These are phyloP conservation scores for Gasterosteus aculeatus DNA, from an alignment of 2,113 vertebrate genomes.

Conservation along the genomic window DNA sequence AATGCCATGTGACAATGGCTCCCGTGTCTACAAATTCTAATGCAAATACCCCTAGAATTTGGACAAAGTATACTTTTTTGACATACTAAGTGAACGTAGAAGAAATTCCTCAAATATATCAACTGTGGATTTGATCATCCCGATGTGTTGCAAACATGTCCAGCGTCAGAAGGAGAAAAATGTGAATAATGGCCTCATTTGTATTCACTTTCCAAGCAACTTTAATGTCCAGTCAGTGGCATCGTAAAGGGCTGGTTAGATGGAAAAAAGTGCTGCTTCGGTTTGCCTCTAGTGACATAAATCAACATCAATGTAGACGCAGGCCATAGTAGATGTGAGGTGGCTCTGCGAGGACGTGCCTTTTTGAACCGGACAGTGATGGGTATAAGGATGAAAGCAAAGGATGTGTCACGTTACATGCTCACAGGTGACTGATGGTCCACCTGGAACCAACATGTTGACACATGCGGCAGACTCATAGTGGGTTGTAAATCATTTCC, in stretches of 20 bases:
- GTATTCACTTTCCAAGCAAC: constrained; percentile 46
- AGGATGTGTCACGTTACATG: not conserved
- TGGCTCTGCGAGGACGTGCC: constrained; percentile 13
- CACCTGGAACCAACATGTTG: constrained; percentile 27
- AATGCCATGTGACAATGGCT: constrained; percentile 10
- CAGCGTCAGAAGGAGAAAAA: not conserved
- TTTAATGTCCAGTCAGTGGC: constrained; percentile 59
- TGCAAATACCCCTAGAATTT: not conserved
- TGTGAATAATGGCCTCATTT: constrained; percentile 57
- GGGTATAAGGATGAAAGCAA: constrained; percentile 30
- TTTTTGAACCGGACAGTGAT: constrained; percentile 36
- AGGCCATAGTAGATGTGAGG: constrained; percentile 53
- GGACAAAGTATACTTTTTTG: constrained; percentile 6
- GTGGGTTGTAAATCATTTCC: not conserved
- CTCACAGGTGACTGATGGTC: constrained; percentile 23
- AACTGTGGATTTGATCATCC: not conserved
- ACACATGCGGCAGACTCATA: not conserved
- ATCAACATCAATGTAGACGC: constrained; percentile 49
- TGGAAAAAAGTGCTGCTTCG: constrained; percentile 35
- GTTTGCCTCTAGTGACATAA: constrained; percentile 54
- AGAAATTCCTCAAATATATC: not conserved
- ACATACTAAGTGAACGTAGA: not conserved
- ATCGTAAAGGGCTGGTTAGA: constrained; percentile 61
- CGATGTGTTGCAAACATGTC: constrained; percentile 13
- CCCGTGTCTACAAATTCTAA: constrained; percentile 6